Base-by-base conservation (phyloP, 1,140 invertebrate species). In the Pararge aegeria region DNA sequence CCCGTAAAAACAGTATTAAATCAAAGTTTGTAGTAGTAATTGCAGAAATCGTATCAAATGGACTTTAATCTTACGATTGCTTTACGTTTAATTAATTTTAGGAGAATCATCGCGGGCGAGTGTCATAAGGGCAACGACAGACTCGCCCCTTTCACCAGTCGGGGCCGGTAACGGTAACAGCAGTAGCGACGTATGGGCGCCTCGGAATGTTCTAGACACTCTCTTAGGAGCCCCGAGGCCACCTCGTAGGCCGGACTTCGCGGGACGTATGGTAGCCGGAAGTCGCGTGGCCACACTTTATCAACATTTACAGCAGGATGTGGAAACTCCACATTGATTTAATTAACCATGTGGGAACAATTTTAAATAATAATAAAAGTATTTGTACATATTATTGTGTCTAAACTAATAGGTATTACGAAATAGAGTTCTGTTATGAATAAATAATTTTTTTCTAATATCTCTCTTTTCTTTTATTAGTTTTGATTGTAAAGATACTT, bases 81-180 rank as follows among this genome's bases (percentile, higher is more conserved):
- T n/a, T n/a, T n/a, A n/a, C n/a, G n/a, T n/a, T n/a, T n/a, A n/a
- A n/a, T n/a, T n/a, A n/a, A n/a, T 34, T 34, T 0, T 44, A 44
- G 40, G 19, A 5, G 2, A 59, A 53, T 6, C 86, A 12, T 46
- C 42, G 19, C 42, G 94, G 38, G 93, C 92, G 0, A 94, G 92
- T 40, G 94, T 96, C 0, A 95, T 96, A 52, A 88, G 94, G 49
- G 94, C 95, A 0, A 95, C 94, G 0, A 95, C 95, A 0, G 95
- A 97, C 75, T 96, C 95, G 0, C 95, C 95, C 0, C 94, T 96
- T 86, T 96, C 96, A 0, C 94, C 95, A 5, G 90, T 77, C 0
- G 81, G 80, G 78, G 61, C 95, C 2, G 69, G 89, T 69, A 73
- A 80, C 78, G 77, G 84, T 61, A 65, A 64, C 71, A 55, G 87